phyloP scores from a whole-genome alignment of 2,113 vertebrate genomes.

The Tragelaphus buxtoni region DNA sequence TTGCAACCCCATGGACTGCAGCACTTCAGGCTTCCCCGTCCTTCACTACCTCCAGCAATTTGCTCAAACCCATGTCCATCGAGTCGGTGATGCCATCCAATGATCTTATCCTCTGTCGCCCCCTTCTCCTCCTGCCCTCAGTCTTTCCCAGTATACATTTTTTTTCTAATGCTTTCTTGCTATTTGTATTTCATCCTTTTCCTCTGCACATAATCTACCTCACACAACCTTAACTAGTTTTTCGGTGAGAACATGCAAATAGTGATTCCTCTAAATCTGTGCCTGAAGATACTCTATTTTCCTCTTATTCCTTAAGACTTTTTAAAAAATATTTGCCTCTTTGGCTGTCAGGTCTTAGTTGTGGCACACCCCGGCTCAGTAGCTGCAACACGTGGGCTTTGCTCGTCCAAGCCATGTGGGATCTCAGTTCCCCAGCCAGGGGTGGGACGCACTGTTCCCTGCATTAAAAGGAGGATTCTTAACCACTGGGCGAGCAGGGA shows the following conservation, averaged over 20 bases:
- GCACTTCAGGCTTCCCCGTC: not conserved
- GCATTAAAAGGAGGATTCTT: not conserved
- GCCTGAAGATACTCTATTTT: not conserved
- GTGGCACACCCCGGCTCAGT: accelerated
- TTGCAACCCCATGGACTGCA: not conserved
- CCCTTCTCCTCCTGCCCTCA: not conserved
- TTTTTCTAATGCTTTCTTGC: not conserved
- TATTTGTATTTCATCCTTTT: not conserved
- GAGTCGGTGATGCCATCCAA: not conserved
- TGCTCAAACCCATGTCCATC: not conserved
- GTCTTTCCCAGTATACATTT: not conserved
- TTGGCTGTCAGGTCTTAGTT: not conserved
- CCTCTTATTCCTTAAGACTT: not conserved
- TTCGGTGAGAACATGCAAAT: not conserved
- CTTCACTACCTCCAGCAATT: not conserved
- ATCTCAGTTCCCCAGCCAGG: not conserved
- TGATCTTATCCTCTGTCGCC: not conserved
- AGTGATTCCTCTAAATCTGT: not conserved
- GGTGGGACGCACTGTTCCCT: not conserved
- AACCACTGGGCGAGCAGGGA: not conserved
- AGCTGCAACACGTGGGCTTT: not conserved
- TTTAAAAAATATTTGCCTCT: not conserved
- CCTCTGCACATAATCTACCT: not conserved
- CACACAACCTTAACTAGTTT: not conserved
- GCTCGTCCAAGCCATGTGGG: not conserved